Base-by-base conservation (phyloP, 2,797 vertebrate species). In the Lacerta agilis region DNA sequence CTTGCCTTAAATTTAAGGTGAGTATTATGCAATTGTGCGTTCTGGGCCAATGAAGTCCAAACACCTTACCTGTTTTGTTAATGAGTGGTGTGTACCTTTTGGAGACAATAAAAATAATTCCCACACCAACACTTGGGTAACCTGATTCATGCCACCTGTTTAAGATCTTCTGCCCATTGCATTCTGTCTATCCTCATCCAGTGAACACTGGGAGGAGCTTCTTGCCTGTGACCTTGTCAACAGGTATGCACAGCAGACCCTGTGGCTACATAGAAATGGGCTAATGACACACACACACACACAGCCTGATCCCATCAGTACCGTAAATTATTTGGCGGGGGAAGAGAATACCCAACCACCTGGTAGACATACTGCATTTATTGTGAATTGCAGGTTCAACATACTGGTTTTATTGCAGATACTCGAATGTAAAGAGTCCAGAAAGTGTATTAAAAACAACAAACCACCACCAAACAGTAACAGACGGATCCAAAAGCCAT, bases 311-410 rank as follows among this genome's bases (percentile, higher is more conserved):
- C 13, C 18, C 6, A 18, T 38, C 10, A 38, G 8, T 82, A 41
- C 79, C 36, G 66, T 38, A 25, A 27, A 11, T 45, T 38, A 20
- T 64, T 25, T 66, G 11, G 29, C 36, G 23, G 9, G 6, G 77
- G 79, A 90, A 90, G 89, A 91, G 79, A 91, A 90, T 11, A 80
- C 83, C 92, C 36, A 88, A 79, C 85, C 92, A 86, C 71, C 79
- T 72, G 93, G 92, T 96, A 96, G 97, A 97, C 96, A 97, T 97
- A 97, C 93, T 98, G 96, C 97, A 97, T 99, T 99, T 99, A 99
- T 99, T 99, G 98, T 98, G 97, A 81, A 97, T 97, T 97, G 97
- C 96, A 97, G 97, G 97, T 97, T 97, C 97, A 98, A 97, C 97
- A 97, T 98, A 98, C 97, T 96, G 96, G 95, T 96, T 97, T 69